A percentile compares a stretch with the other conserved stretches of the same genome.
Conservation (phyloP, 1,140 invertebrate genomes). For the Diorhabda elongata region DNA sequence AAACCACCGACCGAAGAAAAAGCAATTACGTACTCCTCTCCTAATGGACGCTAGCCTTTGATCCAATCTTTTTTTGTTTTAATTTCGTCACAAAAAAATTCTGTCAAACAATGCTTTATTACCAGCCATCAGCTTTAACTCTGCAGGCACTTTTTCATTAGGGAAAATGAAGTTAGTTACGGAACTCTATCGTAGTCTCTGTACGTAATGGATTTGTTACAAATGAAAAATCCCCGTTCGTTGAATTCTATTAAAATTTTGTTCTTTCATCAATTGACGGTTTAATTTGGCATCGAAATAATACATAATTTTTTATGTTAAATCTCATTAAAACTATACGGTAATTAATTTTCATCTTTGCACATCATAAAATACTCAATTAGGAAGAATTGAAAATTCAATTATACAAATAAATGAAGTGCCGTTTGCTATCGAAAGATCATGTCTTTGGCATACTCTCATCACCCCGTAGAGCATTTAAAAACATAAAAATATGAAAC, state of each 20-base stretch:
- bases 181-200: not conserved
- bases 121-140: not conserved
- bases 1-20: conserved; percentile 12
- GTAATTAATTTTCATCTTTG: too few species aligned
- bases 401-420: too few species aligned
- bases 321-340: too few species aligned
- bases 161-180: conserved; percentile 9
- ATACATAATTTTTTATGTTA: too few species aligned
- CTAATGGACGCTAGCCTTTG: conserved; percentile 1
- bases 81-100: not conserved
- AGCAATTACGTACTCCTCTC: conserved; percentile 11
- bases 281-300: too few species aligned
- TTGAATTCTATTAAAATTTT: not conserved
- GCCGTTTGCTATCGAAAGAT: too few species aligned
- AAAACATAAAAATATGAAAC: not conserved
- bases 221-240: conserved; percentile 10
- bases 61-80: conserved; percentile 11
- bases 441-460: too few species aligned
- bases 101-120: conserved; percentile 15
- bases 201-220: conserved; percentile 1
- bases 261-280: not conserved
- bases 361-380: too few species aligned
- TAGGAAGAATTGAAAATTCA: too few species aligned
- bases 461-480: not conserved
- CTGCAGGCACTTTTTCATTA: conserved; percentile 10